These are phyloP conservation scores for Formica selysi DNA, from an alignment of 1,140 invertebrate species.

Conservation along the genomic window DNA sequence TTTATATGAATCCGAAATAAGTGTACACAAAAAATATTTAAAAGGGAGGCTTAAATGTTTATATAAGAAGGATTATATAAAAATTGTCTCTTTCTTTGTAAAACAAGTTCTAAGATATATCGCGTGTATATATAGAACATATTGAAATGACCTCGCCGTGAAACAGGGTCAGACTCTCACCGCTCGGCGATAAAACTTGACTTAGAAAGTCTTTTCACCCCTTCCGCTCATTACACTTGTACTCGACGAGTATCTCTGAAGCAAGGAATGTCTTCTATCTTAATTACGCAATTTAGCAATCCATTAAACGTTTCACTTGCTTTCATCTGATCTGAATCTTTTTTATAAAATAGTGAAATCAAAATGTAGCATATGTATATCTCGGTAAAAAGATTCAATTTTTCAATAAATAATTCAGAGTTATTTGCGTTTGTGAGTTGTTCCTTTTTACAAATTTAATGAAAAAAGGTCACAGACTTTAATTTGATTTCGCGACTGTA, in stretches of 20 bases:
- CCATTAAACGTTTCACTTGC: neutral
- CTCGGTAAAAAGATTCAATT: neutral
- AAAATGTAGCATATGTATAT: neutral
- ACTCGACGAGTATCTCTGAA: constrained; percentile 30
- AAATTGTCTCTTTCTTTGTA: neutral
- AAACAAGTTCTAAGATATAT: neutral
- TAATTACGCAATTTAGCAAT: constrained; percentile 52
- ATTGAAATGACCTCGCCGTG: constrained; percentile 60
- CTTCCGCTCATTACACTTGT: constrained; percentile 63
- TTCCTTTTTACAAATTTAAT: neutral
- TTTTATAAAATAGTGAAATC: neutral
- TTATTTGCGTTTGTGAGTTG: neutral
- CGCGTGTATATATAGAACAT: constrained; percentile 37
- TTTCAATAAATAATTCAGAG: neutral
- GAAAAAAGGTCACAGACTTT: neutral
- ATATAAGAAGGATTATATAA: neutral
- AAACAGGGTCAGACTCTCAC: constrained; percentile 75
- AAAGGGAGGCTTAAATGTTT: neutral
- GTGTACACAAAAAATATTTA: neutral
- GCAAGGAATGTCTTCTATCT: constrained; percentile 55
- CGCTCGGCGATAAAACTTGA: constrained; percentile 71
- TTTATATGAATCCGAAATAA: neutral
- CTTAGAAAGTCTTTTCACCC: constrained; percentile 76
- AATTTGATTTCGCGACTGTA: neutral
- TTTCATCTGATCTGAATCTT: constrained; percentile 16